phyloP scores from a whole-genome alignment of 2,888 invertebrate genomes.

The Barypeithes pellucidus region DNA sequence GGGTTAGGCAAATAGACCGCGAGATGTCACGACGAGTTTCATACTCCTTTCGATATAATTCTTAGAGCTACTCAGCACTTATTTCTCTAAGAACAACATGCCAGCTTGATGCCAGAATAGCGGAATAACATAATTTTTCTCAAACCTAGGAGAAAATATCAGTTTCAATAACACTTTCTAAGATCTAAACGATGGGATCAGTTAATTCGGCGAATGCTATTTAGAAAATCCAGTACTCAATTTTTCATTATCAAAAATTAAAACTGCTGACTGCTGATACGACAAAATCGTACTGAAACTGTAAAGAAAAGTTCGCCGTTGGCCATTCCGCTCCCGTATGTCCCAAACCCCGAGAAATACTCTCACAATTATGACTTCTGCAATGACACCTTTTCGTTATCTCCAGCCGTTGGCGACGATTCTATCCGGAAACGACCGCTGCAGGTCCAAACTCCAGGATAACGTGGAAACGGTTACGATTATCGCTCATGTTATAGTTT shows the following conservation, averaged over 20 bases:
- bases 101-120: too few relatives aligned
- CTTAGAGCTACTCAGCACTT: too few relatives aligned
- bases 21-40: too few relatives aligned
- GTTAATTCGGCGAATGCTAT: background rate
- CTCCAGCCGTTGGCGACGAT: constrained; percentile 65
- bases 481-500: constrained; percentile 70
- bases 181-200: too few relatives aligned
- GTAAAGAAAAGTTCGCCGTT: constrained; percentile 32
- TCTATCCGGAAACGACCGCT: constrained; percentile 65
- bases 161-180: too few relatives aligned
- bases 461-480: constrained; percentile 67
- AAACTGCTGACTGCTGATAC: constrained; percentile 31
- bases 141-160: too few relatives aligned
- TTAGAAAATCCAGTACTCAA: constrained; percentile 8
- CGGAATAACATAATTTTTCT: too few relatives aligned
- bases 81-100: too few relatives aligned
- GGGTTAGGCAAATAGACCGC: too few relatives aligned
- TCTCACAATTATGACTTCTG: constrained; percentile 55
- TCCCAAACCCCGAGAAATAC: constrained; percentile 52
- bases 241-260: constrained; percentile 34
- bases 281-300: constrained; percentile 40
- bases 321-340: constrained; percentile 50
- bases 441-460: constrained; percentile 66
- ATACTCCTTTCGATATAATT: too few relatives aligned
- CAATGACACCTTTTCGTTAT: constrained; percentile 67